These are phyloP conservation scores for Trisateles emortualis DNA, from an alignment of 2,888 invertebrate species.

Conservation along the genomic window DNA sequence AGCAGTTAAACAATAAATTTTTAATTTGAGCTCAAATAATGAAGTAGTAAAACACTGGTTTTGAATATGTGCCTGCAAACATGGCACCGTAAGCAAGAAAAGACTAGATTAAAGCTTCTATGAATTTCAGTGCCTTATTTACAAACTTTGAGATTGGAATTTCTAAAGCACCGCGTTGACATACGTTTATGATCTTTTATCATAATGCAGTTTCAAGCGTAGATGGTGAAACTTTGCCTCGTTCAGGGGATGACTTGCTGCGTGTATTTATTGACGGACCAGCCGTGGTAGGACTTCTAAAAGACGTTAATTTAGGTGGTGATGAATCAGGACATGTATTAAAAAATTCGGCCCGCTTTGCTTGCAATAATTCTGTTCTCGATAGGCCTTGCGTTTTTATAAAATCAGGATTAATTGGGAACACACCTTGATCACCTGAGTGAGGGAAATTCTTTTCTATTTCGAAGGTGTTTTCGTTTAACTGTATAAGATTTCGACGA, in stretches of 20 bases:
- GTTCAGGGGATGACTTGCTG: conserved; percentile 72
- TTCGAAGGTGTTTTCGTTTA: conserved; percentile 70
- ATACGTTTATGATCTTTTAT: conserved; percentile 57
- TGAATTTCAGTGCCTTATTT: conserved; percentile 74
- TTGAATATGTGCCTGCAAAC: conserved; percentile 66
- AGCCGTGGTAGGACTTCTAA: conserved; percentile 66
- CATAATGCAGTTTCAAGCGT: conserved; percentile 89
- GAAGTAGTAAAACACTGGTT: conserved; percentile 65
- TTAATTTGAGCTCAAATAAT: conserved; percentile 68
- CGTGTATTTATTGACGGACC: conserved; percentile 52
- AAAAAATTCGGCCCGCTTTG: conserved; percentile 88
- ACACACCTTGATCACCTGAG: conserved; percentile 74
- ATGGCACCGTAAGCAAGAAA: conserved; percentile 78
- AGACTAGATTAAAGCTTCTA: conserved; percentile 86
- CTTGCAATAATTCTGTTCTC: conserved; percentile 86
- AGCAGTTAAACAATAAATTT: conserved; percentile 61
- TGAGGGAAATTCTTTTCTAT: conserved; percentile 62
- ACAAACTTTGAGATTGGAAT: conserved; percentile 56
- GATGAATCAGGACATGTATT: conserved; percentile 71
- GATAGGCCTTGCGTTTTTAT: conserved; percentile 65
- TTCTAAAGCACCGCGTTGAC: conserved; percentile 70
- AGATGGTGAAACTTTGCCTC: conserved; percentile 76
- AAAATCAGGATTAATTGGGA: conserved; percentile 78
- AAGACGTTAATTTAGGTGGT: conserved; percentile 75
- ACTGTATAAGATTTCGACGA: conserved; percentile 78